Base-by-base conservation (phyloP, 2,888 invertebrate genomes). In the Tetheella fluctuosa region DNA sequence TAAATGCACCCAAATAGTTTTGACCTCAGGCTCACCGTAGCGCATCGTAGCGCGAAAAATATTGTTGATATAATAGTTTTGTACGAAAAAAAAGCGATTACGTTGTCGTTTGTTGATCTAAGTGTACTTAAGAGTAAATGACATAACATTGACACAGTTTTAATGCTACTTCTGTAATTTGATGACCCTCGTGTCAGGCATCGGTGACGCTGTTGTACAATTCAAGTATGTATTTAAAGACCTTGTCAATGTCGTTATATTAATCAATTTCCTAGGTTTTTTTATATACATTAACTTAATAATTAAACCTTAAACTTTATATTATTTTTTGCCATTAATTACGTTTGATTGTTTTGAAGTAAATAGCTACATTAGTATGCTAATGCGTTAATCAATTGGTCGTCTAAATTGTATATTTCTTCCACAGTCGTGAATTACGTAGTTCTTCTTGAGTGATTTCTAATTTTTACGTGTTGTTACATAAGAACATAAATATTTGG, bases 91-190 rank as follows among this genome's bases (percentile, higher is more conserved):
- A 81, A 75, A 67, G 68, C 69, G 73, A 83, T 84, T 85, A 84
- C 80, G 81, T 80, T 81, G 83, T 84, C 81, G 78, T 80, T 84
- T 77, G 73, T 70, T 65, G 72, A 78, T 74, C 77, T 80, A 80
- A 78, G 77, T 74, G 76, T 68, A 68, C 68, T 73, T 74, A 71
- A 63, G 68, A 74, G 66, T 69, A 67, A 70, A 76, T 76, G 78
- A 85, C 82, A 83, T 87, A 91, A 85, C 92, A 92, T 91, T 93
- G 92, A 91, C 92, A 92, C 69, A 90, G 88, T 85, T 91, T 77
- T 71, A 73, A 79, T 71, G 70, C 63, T 64, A 61, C 55, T 58
- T 54, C 52, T 60, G 63, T 60, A 59, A 64, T 77, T 70, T 69
- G 75, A 72, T 74, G 72, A 73, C 73, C 74, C 74, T 74, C 72